A percentile compares a stretch with the other conserved stretches of the same genome.
Conservation (phyloP, 2,113 vertebrate species). For the Petrocephalus zakoni region DNA sequence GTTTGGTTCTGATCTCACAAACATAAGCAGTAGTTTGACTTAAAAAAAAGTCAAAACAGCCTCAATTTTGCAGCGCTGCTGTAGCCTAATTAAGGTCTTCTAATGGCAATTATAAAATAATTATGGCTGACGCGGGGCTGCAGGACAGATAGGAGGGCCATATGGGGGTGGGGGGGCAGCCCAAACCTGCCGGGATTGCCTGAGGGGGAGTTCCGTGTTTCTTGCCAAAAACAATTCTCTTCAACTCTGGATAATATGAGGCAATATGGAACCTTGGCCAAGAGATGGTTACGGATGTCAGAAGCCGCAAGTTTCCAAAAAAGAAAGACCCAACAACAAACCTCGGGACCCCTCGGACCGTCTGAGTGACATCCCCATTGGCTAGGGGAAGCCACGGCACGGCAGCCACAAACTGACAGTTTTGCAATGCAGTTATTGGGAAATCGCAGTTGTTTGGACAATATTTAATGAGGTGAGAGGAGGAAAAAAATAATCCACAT, state of each 20-base stretch:
- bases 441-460: constrained; percentile 57
- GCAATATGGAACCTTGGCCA: constrained; percentile 61
- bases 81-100: constrained; percentile 23
- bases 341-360: constrained; percentile 62
- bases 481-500: constrained; percentile 44
- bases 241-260: constrained; percentile 68
- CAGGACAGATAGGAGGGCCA: constrained; percentile 7
- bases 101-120: constrained; percentile 41
- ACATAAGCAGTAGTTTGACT: constrained; percentile 8
- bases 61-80: constrained; percentile 1
- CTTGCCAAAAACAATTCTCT: constrained; percentile 68
- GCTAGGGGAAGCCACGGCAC: constrained; percentile 59
- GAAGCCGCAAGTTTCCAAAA: constrained; percentile 69
- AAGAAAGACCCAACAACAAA: constrained; percentile 67
- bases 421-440: constrained; percentile 66
- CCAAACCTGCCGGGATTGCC: constrained; percentile 44
- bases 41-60: constrained; percentile 9
- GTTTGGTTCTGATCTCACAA: neutral
- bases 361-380: constrained; percentile 63
- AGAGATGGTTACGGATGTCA: constrained; percentile 67
- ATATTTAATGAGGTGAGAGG: constrained; percentile 49
- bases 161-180: constrained; percentile 30
- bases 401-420: constrained; percentile 70
- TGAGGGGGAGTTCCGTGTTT: constrained; percentile 59
- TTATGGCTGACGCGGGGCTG: constrained; percentile 1